Evolutionary conservation across 2,113 vertebrate species (phyloP).

Genomic region (Percopsis transmontana): DNA sequence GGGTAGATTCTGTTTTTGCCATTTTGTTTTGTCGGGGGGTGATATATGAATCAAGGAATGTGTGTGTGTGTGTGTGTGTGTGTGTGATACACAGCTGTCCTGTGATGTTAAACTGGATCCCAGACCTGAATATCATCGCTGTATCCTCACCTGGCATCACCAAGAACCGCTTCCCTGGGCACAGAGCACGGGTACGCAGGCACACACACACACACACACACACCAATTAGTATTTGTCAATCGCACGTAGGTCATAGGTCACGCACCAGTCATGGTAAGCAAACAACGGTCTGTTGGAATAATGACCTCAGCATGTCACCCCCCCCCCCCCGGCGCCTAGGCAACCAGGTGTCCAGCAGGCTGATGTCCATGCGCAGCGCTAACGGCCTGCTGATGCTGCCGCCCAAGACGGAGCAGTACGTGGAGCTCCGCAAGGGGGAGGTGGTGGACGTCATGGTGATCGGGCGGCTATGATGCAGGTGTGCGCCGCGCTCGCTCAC

Average conservation of each 20-base stretch:
- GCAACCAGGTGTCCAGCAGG: slow-evolving; percentile 99
- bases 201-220: background rate
- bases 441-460: slow-evolving; percentile 99
- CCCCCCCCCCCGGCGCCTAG: slow-evolving; percentile 59
- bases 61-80: background rate
- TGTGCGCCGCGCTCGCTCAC: background rate
- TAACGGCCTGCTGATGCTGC: slow-evolving; percentile 98
- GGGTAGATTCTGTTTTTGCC: too few relatives aligned
- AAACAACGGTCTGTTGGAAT: too few relatives aligned
- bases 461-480: slow-evolving; percentile 96
- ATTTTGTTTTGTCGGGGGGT: too few relatives aligned
- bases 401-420: slow-evolving; percentile 99
- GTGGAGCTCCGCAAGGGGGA: slow-evolving; percentile 99
- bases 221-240: background rate
- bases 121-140: slow-evolving; percentile 97
- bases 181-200: slow-evolving; percentile 91
- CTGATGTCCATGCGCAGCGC: slow-evolving; percentile 99
- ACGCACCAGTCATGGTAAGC: too few relatives aligned
- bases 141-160: slow-evolving; percentile 99
- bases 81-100: slow-evolving; percentile 82
- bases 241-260: too few relatives aligned
- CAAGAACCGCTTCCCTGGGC: slow-evolving; percentile 99
- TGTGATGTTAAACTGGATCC: slow-evolving; percentile 99
- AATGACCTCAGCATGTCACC: too few relatives aligned
- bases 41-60: too few relatives aligned